Evolutionary conservation across 2,113 vertebrate species (phyloP), one percentile per base, ranked within the genome.

Genomic region (Bagarius yarrelli): DNA sequence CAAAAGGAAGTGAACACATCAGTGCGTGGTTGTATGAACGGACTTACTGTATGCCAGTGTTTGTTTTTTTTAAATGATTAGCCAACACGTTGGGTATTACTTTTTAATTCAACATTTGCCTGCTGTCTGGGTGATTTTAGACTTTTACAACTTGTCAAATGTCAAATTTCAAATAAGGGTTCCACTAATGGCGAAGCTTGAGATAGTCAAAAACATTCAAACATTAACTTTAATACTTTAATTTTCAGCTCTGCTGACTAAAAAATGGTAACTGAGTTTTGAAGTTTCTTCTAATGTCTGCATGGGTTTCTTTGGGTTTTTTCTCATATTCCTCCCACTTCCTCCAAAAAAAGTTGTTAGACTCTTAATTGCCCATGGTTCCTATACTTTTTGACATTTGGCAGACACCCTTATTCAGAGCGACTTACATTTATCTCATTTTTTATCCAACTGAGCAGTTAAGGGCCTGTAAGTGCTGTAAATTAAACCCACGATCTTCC

Each of bases 91-190:
- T n/a, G 34, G 36, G 25, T 18, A 32, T 21, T 64, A 64, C 61
- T 64, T 64, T 64, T 64, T 18, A 0, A 18, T 25, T 50, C 13
- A 25, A 52, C n/a, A 19, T 52, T 52, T 21, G n/a, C 30, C 34
- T 27, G 18, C 19, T 27, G 36, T 19, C 11, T 30, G 78, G 53
- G 15, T 27, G 2, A 71, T 27, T 56, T 69, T 6, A 59, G 30
- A 13, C 21, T 47, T 77, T 81, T 12, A 50, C 40, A 14, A 81
- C 56, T 66, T 19, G 11, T 19, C 40, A 44, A 30, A n/a, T n/a
- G n/a, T n/a, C n/a, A n/a, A n/a, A n/a, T n/a, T n/a, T 78, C 59
- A 72, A 25, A 47, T 30, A 32, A 52, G 11, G 74, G 72, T 50
- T 73, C 27, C 21, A 44, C 34, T 57, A 66, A 59, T 72, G 44